These are phyloP conservation scores for Dicrurus megarhynchus DNA, from an alignment of 2,113 vertebrate species.

Conservation along the genomic window DNA sequence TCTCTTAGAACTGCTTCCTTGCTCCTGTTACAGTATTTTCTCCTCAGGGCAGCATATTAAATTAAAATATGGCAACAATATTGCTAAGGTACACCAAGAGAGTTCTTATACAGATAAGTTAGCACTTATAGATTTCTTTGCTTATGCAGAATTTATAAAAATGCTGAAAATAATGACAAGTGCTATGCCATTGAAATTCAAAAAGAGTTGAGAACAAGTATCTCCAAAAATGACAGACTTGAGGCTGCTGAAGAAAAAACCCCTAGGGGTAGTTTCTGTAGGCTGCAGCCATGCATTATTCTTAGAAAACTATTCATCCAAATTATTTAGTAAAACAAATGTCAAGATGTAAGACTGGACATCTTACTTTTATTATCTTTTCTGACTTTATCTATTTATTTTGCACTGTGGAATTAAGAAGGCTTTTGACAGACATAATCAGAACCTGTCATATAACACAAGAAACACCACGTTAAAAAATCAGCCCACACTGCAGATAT, in stretches of 20 bases:
- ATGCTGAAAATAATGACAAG: not conserved
- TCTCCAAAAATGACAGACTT: not conserved
- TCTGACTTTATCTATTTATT: slow-evolving; percentile 23
- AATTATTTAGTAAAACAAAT: slow-evolving; percentile 25
- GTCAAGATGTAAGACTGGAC: not conserved
- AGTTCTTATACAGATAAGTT: not conserved
- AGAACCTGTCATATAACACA: slow-evolving; percentile 31
- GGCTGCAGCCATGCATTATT: not conserved
- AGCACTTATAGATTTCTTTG: not conserved
- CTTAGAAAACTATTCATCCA: not conserved
- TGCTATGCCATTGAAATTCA: not conserved
- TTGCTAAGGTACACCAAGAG: not conserved
- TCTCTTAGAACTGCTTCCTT: not conserved
- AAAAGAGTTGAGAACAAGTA: not conserved
- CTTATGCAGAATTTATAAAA: not conserved
- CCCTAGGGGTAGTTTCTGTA: not conserved
- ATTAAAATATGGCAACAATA: not conserved
- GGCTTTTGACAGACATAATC: slow-evolving; percentile 53
- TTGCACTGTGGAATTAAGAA: slow-evolving; percentile 10
- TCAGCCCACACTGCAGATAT: slow-evolving; percentile 33
- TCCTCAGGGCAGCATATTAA: not conserved
- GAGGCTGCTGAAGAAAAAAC: not conserved
- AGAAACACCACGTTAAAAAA: slow-evolving; percentile 36
- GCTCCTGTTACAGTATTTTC: not conserved
- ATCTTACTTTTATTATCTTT: slow-evolving; percentile 4